Conservation (phyloP, 2,797 vertebrate genomes). For the Rhabdophis nuchalis region DNA sequence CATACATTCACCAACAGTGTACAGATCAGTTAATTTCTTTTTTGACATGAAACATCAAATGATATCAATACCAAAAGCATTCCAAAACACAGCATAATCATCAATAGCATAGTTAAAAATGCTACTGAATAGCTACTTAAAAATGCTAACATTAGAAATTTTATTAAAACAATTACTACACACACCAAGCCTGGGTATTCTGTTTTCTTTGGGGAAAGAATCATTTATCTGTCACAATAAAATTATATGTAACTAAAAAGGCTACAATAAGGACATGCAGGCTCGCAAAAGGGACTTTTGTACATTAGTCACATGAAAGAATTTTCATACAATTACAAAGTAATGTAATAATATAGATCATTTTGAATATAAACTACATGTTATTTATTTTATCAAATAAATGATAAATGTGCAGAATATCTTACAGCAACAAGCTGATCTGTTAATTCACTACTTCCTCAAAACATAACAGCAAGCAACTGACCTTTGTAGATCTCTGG, state of each 20-base stretch:
- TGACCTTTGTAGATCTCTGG: not conserved
- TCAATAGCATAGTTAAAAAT: not conserved
- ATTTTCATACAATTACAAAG: not conserved
- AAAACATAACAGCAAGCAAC: not conserved
- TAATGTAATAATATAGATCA: not conserved
- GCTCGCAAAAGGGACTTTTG: not conserved
- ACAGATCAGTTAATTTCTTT: not conserved
- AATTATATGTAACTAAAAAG: not conserved
- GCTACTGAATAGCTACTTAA: too few species aligned
- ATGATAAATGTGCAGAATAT: not conserved
- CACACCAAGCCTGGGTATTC: too few species aligned
- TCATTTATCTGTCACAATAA: not conserved
- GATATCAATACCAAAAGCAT: not conserved
- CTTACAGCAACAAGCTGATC: not conserved
- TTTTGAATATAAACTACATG: not conserved
- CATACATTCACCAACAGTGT: not conserved
- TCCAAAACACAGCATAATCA: not conserved
- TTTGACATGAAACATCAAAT: not conserved
- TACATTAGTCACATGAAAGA: not conserved
- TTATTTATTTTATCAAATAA: too few species aligned
- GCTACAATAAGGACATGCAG: not conserved
- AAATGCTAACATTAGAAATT: not conserved
- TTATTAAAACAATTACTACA: not conserved
- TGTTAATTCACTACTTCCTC: not conserved
- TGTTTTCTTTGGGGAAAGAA: not conserved